Evolutionary conservation across 1,140 invertebrate genomes (phyloP).

Genomic region (Galendromus occidentalis): DNA sequence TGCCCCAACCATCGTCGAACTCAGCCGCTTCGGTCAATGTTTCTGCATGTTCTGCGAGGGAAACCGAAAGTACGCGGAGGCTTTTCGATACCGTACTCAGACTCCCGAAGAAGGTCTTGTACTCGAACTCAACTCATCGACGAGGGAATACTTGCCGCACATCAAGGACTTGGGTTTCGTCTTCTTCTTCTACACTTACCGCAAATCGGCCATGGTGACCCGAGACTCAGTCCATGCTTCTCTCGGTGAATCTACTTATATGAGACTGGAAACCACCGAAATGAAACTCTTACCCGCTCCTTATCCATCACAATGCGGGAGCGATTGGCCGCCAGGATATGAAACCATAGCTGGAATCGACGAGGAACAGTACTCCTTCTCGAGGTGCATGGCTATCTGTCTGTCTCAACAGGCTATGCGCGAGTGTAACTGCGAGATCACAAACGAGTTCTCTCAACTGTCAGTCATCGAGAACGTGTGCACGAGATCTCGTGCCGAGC

Average conservation of each 20-base stretch:
- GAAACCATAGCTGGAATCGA: too few relatives aligned
- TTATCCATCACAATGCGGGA: not conserved
- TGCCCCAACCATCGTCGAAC: not conserved
- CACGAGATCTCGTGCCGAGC: not conserved
- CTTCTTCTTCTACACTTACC: not conserved
- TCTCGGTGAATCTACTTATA: not conserved
- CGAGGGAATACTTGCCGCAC: not conserved
- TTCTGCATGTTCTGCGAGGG: conserved; percentile 1
- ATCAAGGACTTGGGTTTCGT: not conserved
- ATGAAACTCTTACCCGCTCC: not conserved
- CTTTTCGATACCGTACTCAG: not conserved
- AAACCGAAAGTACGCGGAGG: not conserved
- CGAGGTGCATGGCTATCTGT: not conserved
- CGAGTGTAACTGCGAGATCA: not conserved
- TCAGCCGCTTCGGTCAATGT: not conserved
- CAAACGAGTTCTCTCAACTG: not conserved
- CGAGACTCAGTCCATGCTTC: not conserved
- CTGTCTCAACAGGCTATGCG: not conserved
- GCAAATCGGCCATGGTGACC: not conserved
- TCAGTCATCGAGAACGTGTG: not conserved
- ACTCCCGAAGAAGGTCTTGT: not conserved
- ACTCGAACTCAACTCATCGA: not conserved
- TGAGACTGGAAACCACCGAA: not conserved
- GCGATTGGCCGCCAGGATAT: not conserved
- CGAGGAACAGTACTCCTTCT: not conserved